phyloP scores from a whole-genome alignment of 2,888 invertebrate genomes.

The Melangyna quadrimaculata region DNA sequence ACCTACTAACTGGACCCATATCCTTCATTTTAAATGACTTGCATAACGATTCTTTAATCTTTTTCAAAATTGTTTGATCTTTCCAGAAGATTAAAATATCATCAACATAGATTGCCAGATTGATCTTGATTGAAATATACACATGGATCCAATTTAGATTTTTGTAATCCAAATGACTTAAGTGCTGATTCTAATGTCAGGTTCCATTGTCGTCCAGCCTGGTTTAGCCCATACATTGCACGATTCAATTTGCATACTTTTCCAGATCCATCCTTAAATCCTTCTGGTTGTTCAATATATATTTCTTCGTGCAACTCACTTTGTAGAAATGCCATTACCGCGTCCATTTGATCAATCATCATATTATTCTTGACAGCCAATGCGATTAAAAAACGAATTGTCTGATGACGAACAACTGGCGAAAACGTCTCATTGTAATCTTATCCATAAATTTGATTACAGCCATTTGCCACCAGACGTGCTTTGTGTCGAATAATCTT shows the following conservation, averaged over 20 bases:
- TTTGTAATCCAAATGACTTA: conserved; percentile 4
- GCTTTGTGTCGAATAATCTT: conserved; percentile 16
- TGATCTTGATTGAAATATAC: background rate
- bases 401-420: conserved; percentile 25
- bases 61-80: background rate
- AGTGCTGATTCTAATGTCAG: conserved; percentile 22
- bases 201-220: conserved; percentile 25
- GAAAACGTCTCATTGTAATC: conserved; percentile 21
- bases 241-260: background rate
- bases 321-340: conserved; percentile 12
- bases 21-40: background rate
- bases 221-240: background rate
- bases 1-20: background rate
- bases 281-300: conserved; percentile 12
- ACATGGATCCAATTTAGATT: background rate
- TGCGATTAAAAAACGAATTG: conserved; percentile 27
- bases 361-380: conserved; percentile 5
- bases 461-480: conserved; percentile 31
- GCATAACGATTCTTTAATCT: background rate
- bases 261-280: background rate
- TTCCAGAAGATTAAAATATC: conserved; percentile 8
- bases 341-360: conserved; percentile 23
- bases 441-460: conserved; percentile 21
- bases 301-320: conserved; percentile 13
- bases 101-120: background rate